Conservation (phyloP, 2,797 vertebrate genomes). For the Sebastes variabilis region DNA sequence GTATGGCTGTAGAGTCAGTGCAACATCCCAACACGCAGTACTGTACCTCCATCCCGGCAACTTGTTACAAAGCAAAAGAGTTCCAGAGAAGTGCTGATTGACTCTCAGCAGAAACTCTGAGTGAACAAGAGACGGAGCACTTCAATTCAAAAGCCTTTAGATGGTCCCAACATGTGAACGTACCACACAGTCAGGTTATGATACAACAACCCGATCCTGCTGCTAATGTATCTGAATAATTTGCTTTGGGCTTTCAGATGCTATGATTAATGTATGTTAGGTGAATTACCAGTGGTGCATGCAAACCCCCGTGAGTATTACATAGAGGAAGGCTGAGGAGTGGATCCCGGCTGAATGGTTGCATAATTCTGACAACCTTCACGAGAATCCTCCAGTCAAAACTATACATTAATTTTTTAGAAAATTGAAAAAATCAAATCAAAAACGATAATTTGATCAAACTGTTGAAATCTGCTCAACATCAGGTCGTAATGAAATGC, state of each 20-base stretch:
- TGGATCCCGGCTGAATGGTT: not conserved
- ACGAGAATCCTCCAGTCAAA: not conserved
- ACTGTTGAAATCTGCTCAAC: not conserved
- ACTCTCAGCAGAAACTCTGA: not conserved
- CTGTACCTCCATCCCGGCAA: not conserved
- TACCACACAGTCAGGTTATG: not conserved
- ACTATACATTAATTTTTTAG: not conserved
- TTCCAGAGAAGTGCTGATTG: not conserved
- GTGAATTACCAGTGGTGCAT: not conserved
- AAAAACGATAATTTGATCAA: not conserved
- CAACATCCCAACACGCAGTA: not conserved
- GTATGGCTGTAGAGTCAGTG: not conserved
- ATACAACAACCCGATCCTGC: not conserved
- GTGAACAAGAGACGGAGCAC: not conserved
- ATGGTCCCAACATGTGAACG: not conserved
- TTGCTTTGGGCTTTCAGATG: not conserved
- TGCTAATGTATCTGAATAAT: constrained; percentile 5
- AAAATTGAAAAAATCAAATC: not conserved
- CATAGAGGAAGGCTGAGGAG: not conserved
- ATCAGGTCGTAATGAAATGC: not conserved
- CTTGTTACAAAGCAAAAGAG: not conserved
- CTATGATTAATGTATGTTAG: constrained; percentile 4
- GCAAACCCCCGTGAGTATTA: not conserved
- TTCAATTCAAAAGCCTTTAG: not conserved
- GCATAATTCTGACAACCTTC: not conserved